phyloP scores from a whole-genome alignment of 2,888 invertebrate species.

The Schizotus pectinicornis region DNA sequence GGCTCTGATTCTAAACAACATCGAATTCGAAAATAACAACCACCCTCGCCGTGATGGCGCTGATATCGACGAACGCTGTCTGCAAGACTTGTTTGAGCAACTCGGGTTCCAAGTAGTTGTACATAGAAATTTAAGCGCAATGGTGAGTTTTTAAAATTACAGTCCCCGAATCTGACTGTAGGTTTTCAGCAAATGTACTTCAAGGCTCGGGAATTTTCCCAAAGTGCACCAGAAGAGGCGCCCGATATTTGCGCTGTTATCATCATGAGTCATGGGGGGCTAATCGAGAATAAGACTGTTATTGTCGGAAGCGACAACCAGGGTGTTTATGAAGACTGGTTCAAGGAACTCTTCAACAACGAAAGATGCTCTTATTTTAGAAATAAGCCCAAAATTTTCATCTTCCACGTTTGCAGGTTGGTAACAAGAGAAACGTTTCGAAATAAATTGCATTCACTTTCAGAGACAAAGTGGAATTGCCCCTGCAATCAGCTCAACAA shows the following conservation, averaged over 20 bases:
- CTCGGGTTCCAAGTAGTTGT: slow-evolving; percentile 63
- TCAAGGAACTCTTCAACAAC: slow-evolving; percentile 63
- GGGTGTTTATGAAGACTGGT: slow-evolving; percentile 60
- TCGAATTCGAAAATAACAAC: slow-evolving; percentile 56
- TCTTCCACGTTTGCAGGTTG: slow-evolving; percentile 73
- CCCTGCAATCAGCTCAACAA: slow-evolving; percentile 12
- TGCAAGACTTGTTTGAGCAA: slow-evolving; percentile 65
- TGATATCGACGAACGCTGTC: slow-evolving; percentile 64
- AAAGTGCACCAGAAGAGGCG: slow-evolving; percentile 52
- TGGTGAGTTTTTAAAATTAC: slow-evolving; percentile 49
- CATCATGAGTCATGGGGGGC: slow-evolving; percentile 71
- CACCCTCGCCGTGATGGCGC: slow-evolving; percentile 57
- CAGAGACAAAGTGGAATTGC: background rate
- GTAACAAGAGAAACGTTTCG: too few relatives aligned
- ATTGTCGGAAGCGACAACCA: slow-evolving; percentile 67
- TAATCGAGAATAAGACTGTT: slow-evolving; percentile 57
- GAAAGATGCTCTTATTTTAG: slow-evolving; percentile 61
- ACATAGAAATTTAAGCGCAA: slow-evolving; percentile 57
- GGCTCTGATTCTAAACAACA: slow-evolving; percentile 68
- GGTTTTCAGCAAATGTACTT: slow-evolving; percentile 36
- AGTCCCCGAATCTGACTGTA: background rate
- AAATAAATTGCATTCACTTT: slow-evolving; percentile 23
- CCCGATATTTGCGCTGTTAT: slow-evolving; percentile 70
- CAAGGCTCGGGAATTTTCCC: slow-evolving; percentile 53
- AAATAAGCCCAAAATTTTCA: slow-evolving; percentile 72